These are phyloP conservation scores for Melanotaenia duboulayi DNA, from an alignment of 2,113 vertebrate genomes.

Conservation along the genomic window DNA sequence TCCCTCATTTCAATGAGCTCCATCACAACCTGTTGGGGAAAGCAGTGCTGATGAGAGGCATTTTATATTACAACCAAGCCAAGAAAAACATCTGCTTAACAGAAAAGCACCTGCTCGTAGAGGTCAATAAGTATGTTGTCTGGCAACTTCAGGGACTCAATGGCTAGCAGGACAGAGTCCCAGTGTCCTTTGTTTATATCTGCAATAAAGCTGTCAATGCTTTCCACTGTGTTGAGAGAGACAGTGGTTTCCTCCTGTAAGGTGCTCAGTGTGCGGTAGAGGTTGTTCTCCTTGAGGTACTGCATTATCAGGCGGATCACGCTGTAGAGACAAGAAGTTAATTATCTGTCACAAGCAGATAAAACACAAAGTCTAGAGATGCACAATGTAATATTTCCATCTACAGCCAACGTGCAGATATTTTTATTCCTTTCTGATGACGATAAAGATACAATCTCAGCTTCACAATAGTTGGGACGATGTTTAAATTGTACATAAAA, in stretches of 20 bases:
- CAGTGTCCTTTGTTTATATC: slow-evolving; percentile 97
- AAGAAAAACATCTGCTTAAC: background rate
- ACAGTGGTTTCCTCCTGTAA: slow-evolving; percentile 97
- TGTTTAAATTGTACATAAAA: too few species aligned
- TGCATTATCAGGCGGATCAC: slow-evolving; percentile 99
- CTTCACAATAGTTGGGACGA: too few species aligned
- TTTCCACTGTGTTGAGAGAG: slow-evolving; percentile 96
- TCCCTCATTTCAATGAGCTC: slow-evolving; percentile 97
- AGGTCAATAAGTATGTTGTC: slow-evolving; percentile 97
- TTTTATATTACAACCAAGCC: background rate
- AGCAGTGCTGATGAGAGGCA: background rate
- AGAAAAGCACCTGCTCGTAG: slow-evolving; percentile 90
- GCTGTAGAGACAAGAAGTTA: slow-evolving; percentile 66
- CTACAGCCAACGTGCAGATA: too few species aligned
- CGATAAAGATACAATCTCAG: background rate
- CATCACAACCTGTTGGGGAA: slow-evolving; percentile 88
- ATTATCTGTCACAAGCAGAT: background rate
- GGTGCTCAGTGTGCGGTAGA: slow-evolving; percentile 91
- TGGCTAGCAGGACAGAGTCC: slow-evolving; percentile 96
- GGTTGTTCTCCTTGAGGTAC: slow-evolving; percentile 96
- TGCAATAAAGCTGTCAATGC: slow-evolving; percentile 96
- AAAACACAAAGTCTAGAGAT: background rate
- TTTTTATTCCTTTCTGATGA: background rate
- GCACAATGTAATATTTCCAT: background rate
- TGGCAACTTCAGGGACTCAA: slow-evolving; percentile 95